phyloP scores from a whole-genome alignment of 2,888 invertebrate species.

The Drosophila eohydei region DNA sequence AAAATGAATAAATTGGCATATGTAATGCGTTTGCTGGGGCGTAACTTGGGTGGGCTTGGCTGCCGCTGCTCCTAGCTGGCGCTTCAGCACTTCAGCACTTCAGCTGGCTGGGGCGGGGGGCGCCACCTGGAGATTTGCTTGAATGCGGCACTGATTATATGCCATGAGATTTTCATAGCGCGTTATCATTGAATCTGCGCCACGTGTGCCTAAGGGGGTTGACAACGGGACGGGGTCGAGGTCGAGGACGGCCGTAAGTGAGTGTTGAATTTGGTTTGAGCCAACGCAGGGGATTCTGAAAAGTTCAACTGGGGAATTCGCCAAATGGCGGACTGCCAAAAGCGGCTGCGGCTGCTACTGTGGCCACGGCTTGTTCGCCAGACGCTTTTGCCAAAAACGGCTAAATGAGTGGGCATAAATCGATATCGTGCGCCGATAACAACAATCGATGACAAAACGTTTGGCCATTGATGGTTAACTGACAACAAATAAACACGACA shows the following conservation, averaged over 20 bases:
- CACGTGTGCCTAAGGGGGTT: slow-evolving; percentile 31
- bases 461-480: slow-evolving; percentile 22
- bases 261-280: slow-evolving; percentile 19
- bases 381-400: neutral
- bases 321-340: slow-evolving; percentile 48
- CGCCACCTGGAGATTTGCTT: slow-evolving; percentile 71
- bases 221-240: neutral
- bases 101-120: neutral
- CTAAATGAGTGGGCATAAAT: slow-evolving; percentile 48
- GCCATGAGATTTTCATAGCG: slow-evolving; percentile 70
- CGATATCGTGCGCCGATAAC: slow-evolving; percentile 36
- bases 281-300: slow-evolving; percentile 28
- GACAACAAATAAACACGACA: slow-evolving; percentile 1
- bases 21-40: slow-evolving; percentile 70
- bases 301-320: slow-evolving; percentile 41
- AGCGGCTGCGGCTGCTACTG: slow-evolving; percentile 7
- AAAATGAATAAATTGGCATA: slow-evolving; percentile 79
- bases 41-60: slow-evolving; percentile 4
- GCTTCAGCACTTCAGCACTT: slow-evolving; percentile 4
- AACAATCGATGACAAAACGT: slow-evolving; percentile 37
- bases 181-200: slow-evolving; percentile 62
- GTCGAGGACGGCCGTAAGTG: neutral
- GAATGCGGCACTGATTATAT: slow-evolving; percentile 75
- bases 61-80: slow-evolving; percentile 15
- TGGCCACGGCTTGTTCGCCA: neutral